phyloP scores from a whole-genome alignment of 2,797 vertebrate species.

The Pteronotus mesoamericanus region DNA sequence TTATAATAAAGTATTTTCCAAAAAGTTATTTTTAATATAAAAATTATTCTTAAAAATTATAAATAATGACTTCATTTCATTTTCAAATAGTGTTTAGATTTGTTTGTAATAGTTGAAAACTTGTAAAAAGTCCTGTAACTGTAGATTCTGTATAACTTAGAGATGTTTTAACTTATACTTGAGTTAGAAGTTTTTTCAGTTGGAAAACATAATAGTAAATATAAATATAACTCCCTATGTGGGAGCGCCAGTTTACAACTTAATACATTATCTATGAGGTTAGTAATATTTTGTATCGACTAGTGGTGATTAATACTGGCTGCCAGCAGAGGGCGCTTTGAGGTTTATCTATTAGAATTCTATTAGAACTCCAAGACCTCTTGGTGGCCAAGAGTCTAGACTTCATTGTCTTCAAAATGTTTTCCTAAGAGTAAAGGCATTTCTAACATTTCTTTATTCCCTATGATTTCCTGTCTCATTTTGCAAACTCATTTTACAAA shows the following conservation, averaged over 20 bases:
- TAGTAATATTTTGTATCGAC: background rate
- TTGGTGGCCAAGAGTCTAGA: background rate
- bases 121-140: background rate
- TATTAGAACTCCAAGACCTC: background rate
- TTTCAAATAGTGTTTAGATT: background rate
- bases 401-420: conserved; percentile 5
- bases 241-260: background rate
- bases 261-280: background rate
- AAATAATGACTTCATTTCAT: conserved; percentile 3
- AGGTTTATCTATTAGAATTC: conserved; percentile 9
- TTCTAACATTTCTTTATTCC: conserved; percentile 8
- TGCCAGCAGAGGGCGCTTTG: conserved; percentile 70
- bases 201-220: conserved; percentile 5
- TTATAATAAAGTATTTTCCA: background rate
- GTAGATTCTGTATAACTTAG: background rate
- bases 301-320: background rate
- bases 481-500: background rate
- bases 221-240: background rate
- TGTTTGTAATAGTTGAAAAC: conserved; percentile 28
- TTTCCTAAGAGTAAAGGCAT: background rate
- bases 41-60: conserved; percentile 13
- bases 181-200: background rate
- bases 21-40: background rate
- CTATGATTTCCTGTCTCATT: background rate
- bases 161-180: background rate